These are phyloP conservation scores for Gnathonemus echidnorhynchus DNA, from an alignment of 2,113 vertebrate species.

Conservation along the genomic window DNA sequence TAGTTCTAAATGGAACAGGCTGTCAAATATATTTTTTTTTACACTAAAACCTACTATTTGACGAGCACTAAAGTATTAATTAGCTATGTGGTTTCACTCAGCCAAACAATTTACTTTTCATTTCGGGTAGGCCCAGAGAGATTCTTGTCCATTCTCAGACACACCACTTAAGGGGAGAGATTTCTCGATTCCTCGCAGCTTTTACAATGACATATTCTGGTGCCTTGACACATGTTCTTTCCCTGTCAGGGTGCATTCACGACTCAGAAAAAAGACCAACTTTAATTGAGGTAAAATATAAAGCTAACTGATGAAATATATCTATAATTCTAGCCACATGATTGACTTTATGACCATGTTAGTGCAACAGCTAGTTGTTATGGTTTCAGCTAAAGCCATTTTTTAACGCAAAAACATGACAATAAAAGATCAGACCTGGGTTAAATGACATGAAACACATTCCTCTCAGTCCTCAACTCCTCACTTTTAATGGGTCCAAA, in stretches of 20 bases:
- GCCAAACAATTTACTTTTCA: constrained; percentile 9
- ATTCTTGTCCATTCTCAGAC: background rate
- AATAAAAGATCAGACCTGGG: constrained; percentile 58
- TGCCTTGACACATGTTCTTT: constrained; percentile 8
- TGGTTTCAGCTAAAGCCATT: constrained; percentile 84
- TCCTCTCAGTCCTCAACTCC: constrained; percentile 52
- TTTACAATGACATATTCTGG: constrained; percentile 12
- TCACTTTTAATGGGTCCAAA: constrained; percentile 75
- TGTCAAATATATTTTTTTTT: background rate
- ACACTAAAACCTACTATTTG: constrained; percentile 1
- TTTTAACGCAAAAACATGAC: constrained; percentile 66
- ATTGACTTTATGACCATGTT: constrained; percentile 93
- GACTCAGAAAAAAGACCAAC: constrained; percentile 34
- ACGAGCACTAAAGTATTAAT: constrained; percentile 12
- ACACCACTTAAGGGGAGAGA: background rate
- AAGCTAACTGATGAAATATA: constrained; percentile 81
- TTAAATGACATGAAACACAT: constrained; percentile 54
- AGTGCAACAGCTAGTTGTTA: constrained; percentile 85
- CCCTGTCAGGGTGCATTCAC: constrained; percentile 21
- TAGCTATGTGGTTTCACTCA: constrained; percentile 13
- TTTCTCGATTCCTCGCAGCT: constrained; percentile 34
- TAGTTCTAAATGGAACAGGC: background rate
- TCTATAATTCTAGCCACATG: constrained; percentile 90
- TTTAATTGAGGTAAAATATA: constrained; percentile 64
- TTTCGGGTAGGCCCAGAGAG: background rate